phyloP scores from a whole-genome alignment of 1,140 invertebrate genomes.

The Homarus americanus region DNA sequence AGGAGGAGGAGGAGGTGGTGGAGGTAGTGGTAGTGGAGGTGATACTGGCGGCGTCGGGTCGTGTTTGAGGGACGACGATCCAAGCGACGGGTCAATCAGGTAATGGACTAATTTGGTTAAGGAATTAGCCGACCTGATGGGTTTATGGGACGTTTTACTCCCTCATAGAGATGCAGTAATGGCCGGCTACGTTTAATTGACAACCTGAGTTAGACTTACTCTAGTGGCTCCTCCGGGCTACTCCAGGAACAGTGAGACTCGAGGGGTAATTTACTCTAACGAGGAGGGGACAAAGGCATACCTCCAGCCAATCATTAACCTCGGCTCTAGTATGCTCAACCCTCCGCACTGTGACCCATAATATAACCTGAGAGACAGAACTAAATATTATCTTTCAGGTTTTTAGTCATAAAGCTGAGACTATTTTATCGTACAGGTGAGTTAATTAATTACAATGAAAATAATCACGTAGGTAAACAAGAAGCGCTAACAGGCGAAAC shows the following conservation, averaged over 20 bases:
- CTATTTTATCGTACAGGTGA: background rate
- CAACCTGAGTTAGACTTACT: slow-evolving; percentile 4
- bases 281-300: background rate
- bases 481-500: too few species aligned
- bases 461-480: background rate
- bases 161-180: slow-evolving; percentile 9
- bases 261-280: slow-evolving; percentile 4
- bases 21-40: too few species aligned
- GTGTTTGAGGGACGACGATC: too few species aligned
- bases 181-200: slow-evolving; percentile 17
- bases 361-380: background rate
- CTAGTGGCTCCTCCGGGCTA: background rate
- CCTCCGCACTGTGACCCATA: background rate
- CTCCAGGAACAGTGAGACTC: background rate
- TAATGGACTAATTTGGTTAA: slow-evolving; percentile 45
- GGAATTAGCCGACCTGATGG: slow-evolving; percentile 11
- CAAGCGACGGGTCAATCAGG: slow-evolving; percentile 14
- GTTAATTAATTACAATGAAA: background rate
- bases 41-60: too few species aligned
- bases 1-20: background rate
- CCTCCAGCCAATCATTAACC: background rate
- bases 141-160: background rate
- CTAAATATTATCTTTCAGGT: background rate
- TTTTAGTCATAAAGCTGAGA: too few species aligned
- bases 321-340: background rate